phyloP scores from a whole-genome alignment of 2,113 vertebrate genomes.

The Heliornis fulica region DNA sequence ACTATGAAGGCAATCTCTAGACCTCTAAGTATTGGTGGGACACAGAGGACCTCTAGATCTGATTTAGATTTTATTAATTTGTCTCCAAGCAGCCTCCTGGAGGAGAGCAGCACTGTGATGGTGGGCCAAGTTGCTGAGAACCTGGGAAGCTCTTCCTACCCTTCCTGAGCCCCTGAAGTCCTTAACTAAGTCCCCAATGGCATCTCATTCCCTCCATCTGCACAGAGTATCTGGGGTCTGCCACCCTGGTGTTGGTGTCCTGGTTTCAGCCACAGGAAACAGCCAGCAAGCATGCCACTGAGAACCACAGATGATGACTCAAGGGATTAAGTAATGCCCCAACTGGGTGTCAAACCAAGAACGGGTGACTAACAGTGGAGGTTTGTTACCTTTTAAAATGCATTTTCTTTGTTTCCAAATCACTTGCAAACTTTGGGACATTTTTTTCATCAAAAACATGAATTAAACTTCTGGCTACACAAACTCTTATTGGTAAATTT shows the following conservation, averaged over 20 bases:
- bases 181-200: neutral
- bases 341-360: neutral
- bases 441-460: slow-evolving; percentile 39
- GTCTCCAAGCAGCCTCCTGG: neutral
- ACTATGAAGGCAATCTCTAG: neutral
- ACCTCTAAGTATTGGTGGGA: neutral
- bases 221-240: neutral
- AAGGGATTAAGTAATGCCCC: neutral
- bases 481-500: slow-evolving; percentile 43
- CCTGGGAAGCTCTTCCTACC: neutral
- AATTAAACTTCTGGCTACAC: slow-evolving; percentile 10
- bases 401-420: slow-evolving; percentile 52
- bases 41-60: neutral
- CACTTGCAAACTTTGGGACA: slow-evolving; percentile 15
- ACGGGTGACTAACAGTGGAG: neutral
- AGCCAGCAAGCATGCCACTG: neutral
- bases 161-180: neutral
- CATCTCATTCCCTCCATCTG: neutral
- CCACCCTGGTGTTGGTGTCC: no score
- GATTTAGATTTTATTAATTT: neutral
- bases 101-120: neutral
- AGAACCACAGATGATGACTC: fast-evolving
- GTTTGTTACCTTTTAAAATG: slow-evolving; percentile 48
- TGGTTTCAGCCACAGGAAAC: neutral
- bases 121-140: neutral